phyloP scores from a whole-genome alignment of 2,888 invertebrate genomes.

The Pelosia muscerda region DNA sequence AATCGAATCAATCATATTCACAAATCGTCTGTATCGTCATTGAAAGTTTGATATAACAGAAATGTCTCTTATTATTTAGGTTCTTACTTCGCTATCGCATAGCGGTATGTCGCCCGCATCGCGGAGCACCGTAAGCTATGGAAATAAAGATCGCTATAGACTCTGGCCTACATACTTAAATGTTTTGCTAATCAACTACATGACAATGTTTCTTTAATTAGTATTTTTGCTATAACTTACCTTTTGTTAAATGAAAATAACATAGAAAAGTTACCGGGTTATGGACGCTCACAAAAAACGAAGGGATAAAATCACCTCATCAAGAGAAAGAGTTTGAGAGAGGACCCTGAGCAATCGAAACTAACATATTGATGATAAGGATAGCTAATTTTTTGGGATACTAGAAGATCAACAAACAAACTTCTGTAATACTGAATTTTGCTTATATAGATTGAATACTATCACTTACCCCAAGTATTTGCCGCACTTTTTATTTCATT shows the following conservation, averaged over 20 bases:
- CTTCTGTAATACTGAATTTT: background rate
- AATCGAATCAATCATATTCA: background rate
- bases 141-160: constrained; percentile 59
- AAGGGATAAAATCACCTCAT: background rate
- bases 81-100: constrained; percentile 64
- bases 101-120: constrained; percentile 69
- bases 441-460: too few relatives aligned
- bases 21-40: background rate
- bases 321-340: background rate
- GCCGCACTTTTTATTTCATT: background rate
- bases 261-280: background rate
- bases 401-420: background rate
- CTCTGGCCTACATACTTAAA: constrained; percentile 57
- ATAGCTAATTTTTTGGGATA: too few relatives aligned
- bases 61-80: constrained; percentile 45
- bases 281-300: too few relatives aligned
- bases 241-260: background rate
- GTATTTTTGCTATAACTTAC: background rate
- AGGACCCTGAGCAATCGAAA: too few relatives aligned
- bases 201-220: constrained; percentile 22
- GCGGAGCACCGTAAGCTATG: constrained; percentile 50
- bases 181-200: constrained; percentile 45
- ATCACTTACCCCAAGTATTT: background rate
- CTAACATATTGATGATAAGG: background rate
- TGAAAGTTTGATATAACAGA: background rate